Evolutionary conservation across 2,113 vertebrate genomes (phyloP).

Genomic region (Bettongia penicillata): DNA sequence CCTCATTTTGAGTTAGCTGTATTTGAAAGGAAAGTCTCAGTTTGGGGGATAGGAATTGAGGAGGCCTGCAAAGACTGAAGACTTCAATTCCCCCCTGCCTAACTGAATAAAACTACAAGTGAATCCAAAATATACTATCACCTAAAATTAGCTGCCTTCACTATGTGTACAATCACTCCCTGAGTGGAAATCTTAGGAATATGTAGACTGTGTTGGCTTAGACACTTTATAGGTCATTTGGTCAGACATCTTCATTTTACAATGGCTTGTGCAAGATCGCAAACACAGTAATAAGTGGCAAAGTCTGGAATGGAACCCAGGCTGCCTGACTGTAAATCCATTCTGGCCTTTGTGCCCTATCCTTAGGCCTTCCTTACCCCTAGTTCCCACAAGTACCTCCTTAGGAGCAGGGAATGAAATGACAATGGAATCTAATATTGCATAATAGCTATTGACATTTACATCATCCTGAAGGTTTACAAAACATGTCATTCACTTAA

Average conservation of each 20-base stretch:
- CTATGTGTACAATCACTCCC: background rate
- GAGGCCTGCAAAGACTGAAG: background rate
- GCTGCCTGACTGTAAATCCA: too few relatives aligned
- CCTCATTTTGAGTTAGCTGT: background rate
- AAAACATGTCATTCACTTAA: too few relatives aligned
- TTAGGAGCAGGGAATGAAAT: too few relatives aligned
- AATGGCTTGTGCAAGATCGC: background rate
- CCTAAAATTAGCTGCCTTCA: background rate
- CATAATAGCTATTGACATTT: too few relatives aligned
- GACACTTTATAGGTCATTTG: background rate
- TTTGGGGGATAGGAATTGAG: background rate
- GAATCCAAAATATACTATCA: background rate
- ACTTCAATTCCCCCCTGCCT: background rate
- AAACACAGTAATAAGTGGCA: too few relatives aligned
- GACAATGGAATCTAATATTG: too few relatives aligned
- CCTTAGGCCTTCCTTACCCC: too few relatives aligned
- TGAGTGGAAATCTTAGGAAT: background rate
- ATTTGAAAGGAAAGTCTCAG: background rate
- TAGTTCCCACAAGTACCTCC: too few relatives aligned
- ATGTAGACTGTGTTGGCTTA: background rate
- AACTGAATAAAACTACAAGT: background rate
- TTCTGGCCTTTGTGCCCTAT: too few relatives aligned
- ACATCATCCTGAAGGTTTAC: too few relatives aligned
- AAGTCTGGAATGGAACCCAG: too few relatives aligned
- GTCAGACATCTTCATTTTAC: background rate